These are phyloP conservation scores for Pluvianellus socialis DNA, from an alignment of 2,113 vertebrate genomes.

Conservation along the genomic window DNA sequence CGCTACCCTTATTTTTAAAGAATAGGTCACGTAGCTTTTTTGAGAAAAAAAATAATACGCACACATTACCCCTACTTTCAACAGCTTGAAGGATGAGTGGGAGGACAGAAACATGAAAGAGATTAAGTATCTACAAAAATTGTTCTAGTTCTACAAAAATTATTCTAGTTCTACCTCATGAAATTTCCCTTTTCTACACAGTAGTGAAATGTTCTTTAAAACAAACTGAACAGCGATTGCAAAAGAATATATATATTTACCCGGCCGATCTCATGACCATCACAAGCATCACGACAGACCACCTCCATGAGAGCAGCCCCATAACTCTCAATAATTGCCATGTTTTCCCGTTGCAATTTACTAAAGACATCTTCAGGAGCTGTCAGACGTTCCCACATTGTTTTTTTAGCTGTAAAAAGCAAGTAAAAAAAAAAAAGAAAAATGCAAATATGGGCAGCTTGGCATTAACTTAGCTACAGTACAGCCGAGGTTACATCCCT, in stretches of 20 bases:
- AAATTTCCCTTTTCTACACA: not conserved
- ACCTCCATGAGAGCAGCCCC: constrained; percentile 96
- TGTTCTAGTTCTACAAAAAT: not conserved
- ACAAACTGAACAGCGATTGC: not conserved
- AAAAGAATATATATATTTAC: constrained; percentile 65
- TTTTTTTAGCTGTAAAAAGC: constrained; percentile 79
- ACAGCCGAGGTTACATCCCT: not conserved
- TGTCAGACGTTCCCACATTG: constrained; percentile 96
- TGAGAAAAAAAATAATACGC: not conserved
- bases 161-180: not conserved
- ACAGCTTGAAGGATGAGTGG: not conserved
- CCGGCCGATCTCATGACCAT: constrained; percentile 94
- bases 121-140: not conserved
- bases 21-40: not conserved
- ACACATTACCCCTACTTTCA: not conserved
- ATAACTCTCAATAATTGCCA: constrained; percentile 94
- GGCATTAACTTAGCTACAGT: not conserved
- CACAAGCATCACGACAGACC: constrained; percentile 94
- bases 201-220: not conserved
- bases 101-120: not conserved
- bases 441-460: not conserved
- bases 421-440: not conserved
- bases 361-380: constrained; percentile 95
- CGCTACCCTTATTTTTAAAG: not conserved
- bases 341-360: constrained; percentile 93